Evolutionary conservation across 2,797 vertebrate species (phyloP).

Genomic region (Bucorvus abyssinicus): DNA sequence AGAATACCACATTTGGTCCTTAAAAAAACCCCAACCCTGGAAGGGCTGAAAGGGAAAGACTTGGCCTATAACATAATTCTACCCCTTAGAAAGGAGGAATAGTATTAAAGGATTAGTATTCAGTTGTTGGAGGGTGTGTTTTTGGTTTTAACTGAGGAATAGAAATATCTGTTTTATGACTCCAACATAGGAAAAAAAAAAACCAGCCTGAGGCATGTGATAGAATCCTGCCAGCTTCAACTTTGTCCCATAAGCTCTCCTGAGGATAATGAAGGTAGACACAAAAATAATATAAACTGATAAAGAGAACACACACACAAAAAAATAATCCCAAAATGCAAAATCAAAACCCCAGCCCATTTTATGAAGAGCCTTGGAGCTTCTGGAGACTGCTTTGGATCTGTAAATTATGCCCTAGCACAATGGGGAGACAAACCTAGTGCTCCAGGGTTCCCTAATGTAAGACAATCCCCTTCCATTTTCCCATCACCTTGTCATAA

Average conservation of each 20-base stretch:
- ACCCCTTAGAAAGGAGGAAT: neutral
- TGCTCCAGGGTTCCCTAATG: neutral
- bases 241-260: constrained; percentile 37
- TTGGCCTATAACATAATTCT: neutral
- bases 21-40: neutral
- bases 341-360: neutral
- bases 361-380: neutral
- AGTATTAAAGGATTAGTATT: constrained; percentile 12
- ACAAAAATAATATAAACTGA: constrained; percentile 44
- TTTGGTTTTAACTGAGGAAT: constrained; percentile 56
- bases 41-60: neutral
- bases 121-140: constrained; percentile 10
- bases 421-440: neutral
- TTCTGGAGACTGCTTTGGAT: constrained; percentile 55
- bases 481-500: neutral
- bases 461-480: neutral
- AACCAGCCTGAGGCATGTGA: constrained; percentile 37
- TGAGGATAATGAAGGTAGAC: constrained; percentile 31
- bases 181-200: neutral
- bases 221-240: constrained; percentile 57
- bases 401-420: neutral
- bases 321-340: neutral
- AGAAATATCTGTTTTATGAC: constrained; percentile 66
- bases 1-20: neutral
- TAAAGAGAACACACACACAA: neutral